A percentile compares a stretch with the other conserved stretches of the same genome.
Conservation (phyloP, 2,113 vertebrate species). For the Sylvietta virens region DNA sequence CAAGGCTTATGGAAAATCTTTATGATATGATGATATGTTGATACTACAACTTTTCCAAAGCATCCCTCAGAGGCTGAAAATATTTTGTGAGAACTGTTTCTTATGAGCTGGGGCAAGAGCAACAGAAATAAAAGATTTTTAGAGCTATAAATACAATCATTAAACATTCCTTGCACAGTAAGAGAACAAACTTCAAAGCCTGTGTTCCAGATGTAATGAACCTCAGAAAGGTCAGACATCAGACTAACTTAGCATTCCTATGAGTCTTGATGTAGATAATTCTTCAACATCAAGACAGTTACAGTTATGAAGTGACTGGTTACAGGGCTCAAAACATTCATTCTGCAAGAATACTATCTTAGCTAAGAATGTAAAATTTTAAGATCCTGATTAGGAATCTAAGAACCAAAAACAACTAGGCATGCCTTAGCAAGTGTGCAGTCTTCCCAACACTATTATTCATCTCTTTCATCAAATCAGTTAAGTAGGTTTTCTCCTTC, state of each 20-base stretch:
- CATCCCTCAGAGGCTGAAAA: neutral
- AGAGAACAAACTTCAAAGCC: conserved; percentile 10
- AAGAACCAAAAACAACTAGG: neutral
- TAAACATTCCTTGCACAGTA: neutral
- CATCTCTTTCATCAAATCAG: neutral
- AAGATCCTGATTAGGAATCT: neutral
- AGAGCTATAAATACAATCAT: neutral
- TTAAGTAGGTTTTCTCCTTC: neutral
- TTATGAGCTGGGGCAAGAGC: neutral
- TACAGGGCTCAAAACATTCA: neutral
- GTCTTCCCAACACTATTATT: neutral
- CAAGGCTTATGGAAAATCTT: neutral
- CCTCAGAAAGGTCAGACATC: neutral
- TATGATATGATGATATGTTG: neutral
- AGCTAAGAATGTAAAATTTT: neutral
- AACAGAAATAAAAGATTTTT: neutral
- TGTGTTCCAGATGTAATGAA: neutral
- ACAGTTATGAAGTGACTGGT: neutral
- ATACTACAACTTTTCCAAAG: neutral
- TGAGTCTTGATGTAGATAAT: neutral
- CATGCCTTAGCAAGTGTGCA: neutral
- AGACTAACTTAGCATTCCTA: neutral
- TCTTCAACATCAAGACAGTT: neutral
- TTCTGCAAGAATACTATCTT: neutral
- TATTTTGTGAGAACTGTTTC: neutral